These are phyloP conservation scores for Hypomesus transpacificus DNA, from an alignment of 2,113 vertebrate species.

Conservation along the genomic window DNA sequence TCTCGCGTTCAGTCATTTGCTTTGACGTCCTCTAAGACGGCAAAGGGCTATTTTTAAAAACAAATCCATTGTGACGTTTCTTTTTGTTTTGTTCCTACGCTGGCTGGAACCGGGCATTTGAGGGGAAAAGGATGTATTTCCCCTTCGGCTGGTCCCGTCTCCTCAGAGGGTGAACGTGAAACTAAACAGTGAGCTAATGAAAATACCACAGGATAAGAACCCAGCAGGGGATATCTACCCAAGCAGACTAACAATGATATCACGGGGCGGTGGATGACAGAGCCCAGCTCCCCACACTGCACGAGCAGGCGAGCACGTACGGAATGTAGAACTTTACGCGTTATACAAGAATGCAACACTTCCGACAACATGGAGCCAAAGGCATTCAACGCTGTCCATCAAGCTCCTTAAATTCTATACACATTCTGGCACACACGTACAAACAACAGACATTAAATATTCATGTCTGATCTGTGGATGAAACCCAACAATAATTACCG, in stretches of 20 bases:
- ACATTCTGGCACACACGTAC: neutral
- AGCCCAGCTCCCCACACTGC: neutral
- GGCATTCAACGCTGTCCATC: neutral
- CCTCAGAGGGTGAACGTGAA: neutral
- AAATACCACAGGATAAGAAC: conserved; percentile 11
- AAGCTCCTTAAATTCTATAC: neutral
- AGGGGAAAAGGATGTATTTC: conserved; percentile 12
- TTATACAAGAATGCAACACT: conserved; percentile 4
- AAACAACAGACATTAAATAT: neutral
- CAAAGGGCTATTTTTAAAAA: conserved; percentile 38
- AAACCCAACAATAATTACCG: conserved; percentile 31
- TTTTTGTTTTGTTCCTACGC: conserved; percentile 6
- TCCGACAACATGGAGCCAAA: neutral
- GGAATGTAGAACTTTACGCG: neutral
- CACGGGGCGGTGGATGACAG: neutral
- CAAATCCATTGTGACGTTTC: conserved; percentile 27
- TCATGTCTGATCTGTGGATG: neutral
- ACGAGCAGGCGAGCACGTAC: neutral
- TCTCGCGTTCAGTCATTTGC: neutral
- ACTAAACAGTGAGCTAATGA: neutral
- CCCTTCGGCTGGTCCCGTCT: neutral
- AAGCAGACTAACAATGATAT: conserved; percentile 15
- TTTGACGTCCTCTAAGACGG: neutral
- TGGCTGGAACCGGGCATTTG: conserved; percentile 13
- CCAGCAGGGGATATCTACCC: conserved; percentile 8